Base-by-base conservation (phyloP, 2,113 vertebrate species). In the Rhipidura dahli region DNA sequence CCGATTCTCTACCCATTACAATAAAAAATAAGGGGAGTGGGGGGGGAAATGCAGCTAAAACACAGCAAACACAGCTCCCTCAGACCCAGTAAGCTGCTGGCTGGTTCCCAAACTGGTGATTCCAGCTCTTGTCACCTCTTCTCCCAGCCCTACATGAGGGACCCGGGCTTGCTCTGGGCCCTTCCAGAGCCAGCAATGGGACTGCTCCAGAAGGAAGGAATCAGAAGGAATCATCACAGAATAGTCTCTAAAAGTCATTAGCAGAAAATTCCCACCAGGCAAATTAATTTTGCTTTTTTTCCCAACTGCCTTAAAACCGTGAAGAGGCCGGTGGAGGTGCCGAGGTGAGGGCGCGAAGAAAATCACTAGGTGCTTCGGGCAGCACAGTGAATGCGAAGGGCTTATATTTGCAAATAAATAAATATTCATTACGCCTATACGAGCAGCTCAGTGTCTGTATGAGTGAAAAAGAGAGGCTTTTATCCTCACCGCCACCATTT, bases 1-100 rank as follows among this genome's bases (percentile, higher is more conserved):
- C 57, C 59, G 89, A 69, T 57, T 85, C 65, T 79, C 37, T 31
- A 68, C 4, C 56, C 19, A 61, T 24, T 57, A 15, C 1, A 2
- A 47, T 65, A 56, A 45, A 23, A 50, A 47, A n/a, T n/a, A n/a
- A n/a, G n/a, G 2, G 2, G 1, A 1, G 2, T 1, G 3, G 2
- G 6, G 1, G 1, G 0, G 0, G 8, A 23, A 40, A 39, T 11
- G 26, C 15, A 50, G 19, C 40, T 73, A 73, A 85, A 82, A 5
- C 7, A 44, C 27, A 68, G 45, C 37, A 44, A 61, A 10, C 35
- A 42, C 24, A 56, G 56, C 24, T 87, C 61, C 19, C 22, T 89
- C 51, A 54, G 59, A 82, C 65, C 11, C 86, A 78, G 83, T 8
- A 18, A 51, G 60, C 39, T 64, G 50, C 59, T 73, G 54, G 76